Evolutionary conservation across 2,113 vertebrate genomes (phyloP).

Genomic region (Notothenia rossii): DNA sequence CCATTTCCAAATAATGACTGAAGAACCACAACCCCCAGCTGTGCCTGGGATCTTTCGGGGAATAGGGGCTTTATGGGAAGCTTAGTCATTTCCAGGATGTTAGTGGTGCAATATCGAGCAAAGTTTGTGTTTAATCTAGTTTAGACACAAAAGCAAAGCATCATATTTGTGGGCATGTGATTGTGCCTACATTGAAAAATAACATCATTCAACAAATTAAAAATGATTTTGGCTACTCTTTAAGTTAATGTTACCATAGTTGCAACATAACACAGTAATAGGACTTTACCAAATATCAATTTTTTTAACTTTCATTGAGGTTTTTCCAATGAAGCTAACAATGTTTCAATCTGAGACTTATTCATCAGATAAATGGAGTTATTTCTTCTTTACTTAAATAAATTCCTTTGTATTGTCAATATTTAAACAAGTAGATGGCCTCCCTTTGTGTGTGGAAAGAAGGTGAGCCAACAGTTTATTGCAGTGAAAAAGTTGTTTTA

Average conservation of each 20-base stretch:
- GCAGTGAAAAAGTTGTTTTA: too few relatives aligned
- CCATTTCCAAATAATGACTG: slow-evolving; percentile 28
- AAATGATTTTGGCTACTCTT: neutral
- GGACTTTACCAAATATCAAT: too few relatives aligned
- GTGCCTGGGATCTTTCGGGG: slow-evolving; percentile 18
- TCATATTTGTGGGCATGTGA: neutral
- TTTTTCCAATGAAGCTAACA: too few relatives aligned
- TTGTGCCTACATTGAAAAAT: neutral
- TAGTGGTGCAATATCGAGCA: neutral
- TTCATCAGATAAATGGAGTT: too few relatives aligned
- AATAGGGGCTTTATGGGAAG: slow-evolving; percentile 26
- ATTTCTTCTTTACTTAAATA: too few relatives aligned
- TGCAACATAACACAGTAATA: neutral
- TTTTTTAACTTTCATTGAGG: too few relatives aligned
- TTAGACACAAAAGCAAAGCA: slow-evolving; percentile 1
- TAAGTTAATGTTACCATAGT: neutral
- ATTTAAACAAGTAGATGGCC: too few relatives aligned
- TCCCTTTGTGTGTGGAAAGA: too few relatives aligned
- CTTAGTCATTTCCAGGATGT: slow-evolving; percentile 48
- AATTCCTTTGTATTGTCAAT: too few relatives aligned
- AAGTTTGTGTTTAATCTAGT: neutral
- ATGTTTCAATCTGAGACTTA: too few relatives aligned
- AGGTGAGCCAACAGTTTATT: too few relatives aligned
- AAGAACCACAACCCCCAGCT: slow-evolving; percentile 49
- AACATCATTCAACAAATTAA: neutral